Percentiles rank a stretch among this genome's conserved stretches.
These are phyloP conservation scores for Drosophila peninsularis DNA, from an alignment of 2,888 invertebrate genomes.

Conservation along the genomic window DNA sequence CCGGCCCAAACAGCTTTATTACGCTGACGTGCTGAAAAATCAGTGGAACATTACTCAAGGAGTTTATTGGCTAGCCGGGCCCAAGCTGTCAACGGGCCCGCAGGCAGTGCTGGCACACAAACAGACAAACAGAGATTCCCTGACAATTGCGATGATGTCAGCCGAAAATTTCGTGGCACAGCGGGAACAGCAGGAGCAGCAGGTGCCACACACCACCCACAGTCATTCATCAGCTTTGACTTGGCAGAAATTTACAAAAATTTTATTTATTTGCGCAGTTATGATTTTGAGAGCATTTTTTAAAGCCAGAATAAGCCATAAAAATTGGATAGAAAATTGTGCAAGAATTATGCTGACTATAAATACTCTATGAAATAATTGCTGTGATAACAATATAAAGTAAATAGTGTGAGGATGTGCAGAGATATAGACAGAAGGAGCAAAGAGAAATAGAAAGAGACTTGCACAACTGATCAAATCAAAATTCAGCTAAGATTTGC, in stretches of 20 bases:
- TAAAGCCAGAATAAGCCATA: conserved; percentile 29
- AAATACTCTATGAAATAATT: conserved; percentile 5
- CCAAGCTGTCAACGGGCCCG: conserved; percentile 56
- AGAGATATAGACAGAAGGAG: too few species aligned
- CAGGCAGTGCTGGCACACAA: conserved; percentile 16
- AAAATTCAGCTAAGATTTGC: too few species aligned
- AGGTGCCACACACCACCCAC: conserved; percentile 18
- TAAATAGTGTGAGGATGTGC: not conserved
- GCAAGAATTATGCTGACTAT: not conserved
- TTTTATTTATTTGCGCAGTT: conserved; percentile 58
- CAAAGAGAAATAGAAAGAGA: not conserved
- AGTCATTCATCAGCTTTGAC: conserved; percentile 49
- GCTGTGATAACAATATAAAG: not conserved
- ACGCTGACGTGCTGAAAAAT: conserved; percentile 76
- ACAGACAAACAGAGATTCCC: conserved; percentile 37
- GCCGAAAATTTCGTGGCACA: conserved; percentile 32
- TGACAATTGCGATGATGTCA: conserved; percentile 60
- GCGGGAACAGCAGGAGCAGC: conserved; percentile 14
- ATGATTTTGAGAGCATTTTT: conserved; percentile 45
- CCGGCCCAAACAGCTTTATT: conserved; percentile 65
- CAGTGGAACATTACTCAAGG: conserved; percentile 68
- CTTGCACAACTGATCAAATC: too few species aligned
- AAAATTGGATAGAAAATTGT: not conserved
- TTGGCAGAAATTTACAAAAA: conserved; percentile 54
- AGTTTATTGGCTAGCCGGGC: conserved; percentile 69